Conservation (phyloP, 2,113 vertebrate genomes). For the Microcebus griseorufus region DNA sequence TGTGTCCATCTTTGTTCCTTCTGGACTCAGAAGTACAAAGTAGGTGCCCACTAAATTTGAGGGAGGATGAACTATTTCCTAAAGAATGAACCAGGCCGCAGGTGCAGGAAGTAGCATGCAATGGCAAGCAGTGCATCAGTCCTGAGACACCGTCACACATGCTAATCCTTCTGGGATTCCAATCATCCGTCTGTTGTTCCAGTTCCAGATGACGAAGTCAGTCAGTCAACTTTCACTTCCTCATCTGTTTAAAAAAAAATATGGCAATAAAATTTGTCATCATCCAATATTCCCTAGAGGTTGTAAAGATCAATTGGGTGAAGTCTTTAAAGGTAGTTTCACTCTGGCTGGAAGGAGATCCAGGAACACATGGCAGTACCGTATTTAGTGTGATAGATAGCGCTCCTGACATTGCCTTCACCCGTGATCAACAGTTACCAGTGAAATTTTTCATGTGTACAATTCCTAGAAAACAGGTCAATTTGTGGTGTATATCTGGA, state of each 20-base stretch:
- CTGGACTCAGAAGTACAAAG: neutral
- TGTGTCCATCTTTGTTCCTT: neutral
- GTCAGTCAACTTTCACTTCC: conserved; percentile 7
- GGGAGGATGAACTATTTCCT: neutral
- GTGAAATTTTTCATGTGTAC: neutral
- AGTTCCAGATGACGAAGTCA: neutral
- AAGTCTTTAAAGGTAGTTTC: conserved; percentile 14
- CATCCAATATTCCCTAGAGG: neutral
- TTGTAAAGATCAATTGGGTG: neutral
- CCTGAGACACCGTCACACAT: too few species aligned
- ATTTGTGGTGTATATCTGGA: neutral
- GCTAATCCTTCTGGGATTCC: neutral
- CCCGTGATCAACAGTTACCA: neutral
- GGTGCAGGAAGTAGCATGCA: neutral
- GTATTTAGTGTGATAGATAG: neutral
- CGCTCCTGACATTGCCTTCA: neutral
- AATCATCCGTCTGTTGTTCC: neutral
- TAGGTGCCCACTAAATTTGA: neutral
- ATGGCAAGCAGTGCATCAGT: neutral
- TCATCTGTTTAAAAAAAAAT: neutral
- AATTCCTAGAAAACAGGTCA: neutral
- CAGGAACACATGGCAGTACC: neutral
- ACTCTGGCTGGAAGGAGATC: neutral
- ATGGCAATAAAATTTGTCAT: conserved; percentile 18
- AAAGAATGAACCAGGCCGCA: neutral